Percentiles rank a stretch among this genome's conserved stretches.
Conservation (phyloP, 2,797 vertebrate genomes). For the Channa striata region DNA sequence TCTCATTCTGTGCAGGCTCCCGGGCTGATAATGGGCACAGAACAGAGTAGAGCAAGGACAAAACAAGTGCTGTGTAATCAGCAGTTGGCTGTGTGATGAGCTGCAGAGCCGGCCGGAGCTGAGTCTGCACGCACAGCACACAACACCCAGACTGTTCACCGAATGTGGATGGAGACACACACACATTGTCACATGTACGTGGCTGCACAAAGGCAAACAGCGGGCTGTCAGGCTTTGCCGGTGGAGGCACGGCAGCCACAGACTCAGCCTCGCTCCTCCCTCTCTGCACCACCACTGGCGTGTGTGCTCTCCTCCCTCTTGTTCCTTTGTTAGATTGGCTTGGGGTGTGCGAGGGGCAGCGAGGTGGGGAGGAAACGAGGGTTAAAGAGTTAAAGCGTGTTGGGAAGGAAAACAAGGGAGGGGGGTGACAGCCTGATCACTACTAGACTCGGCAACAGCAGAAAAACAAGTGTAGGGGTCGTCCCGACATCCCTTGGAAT, state of each 20-base stretch:
- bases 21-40: conserved; percentile 61
- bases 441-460: not conserved
- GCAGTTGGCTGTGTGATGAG: conserved; percentile 68
- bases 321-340: conserved; percentile 59
- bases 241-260: conserved; percentile 31
- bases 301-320: conserved; percentile 61
- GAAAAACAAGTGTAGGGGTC: conserved; percentile 30
- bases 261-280: conserved; percentile 42
- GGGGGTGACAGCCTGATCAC: conserved; percentile 38
- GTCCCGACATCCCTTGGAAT: conserved; percentile 6
- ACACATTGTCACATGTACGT: not conserved
- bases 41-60: conserved; percentile 65
- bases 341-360: conserved; percentile 16
- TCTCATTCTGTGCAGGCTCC: conserved; percentile 51
- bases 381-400: conserved; percentile 14
- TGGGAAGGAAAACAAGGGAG: conserved; percentile 19
- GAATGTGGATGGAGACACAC: not conserved
- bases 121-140: conserved; percentile 40
- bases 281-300: conserved; percentile 47
- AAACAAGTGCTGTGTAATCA: conserved; percentile 80
- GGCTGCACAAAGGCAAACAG: not conserved
- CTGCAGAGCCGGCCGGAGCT: conserved; percentile 54
- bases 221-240: conserved; percentile 22
- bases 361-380: conserved; percentile 24
- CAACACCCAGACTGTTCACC: not conserved